Evolutionary conservation across 92 coral and sea anemone genomes (phyloP), one percentile per base, ranked within the genome.

Genomic region (Siderastrea radians): DNA sequence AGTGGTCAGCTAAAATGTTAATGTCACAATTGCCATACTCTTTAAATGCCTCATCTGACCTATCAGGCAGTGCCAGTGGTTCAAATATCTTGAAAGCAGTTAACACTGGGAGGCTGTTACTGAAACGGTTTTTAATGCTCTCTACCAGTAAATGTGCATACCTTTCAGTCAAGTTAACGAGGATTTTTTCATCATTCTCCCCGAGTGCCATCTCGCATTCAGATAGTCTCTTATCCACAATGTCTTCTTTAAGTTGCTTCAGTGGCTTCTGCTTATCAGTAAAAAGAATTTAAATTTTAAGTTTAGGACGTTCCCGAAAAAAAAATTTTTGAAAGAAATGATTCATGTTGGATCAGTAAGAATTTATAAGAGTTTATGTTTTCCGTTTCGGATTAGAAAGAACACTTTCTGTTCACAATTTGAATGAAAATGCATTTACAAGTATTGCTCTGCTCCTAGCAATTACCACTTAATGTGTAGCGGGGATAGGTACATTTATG

Each of bases 41-140:
- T 69, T 83, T 87, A 49, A 91, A 91, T 12, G 68, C 64, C 70
- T 49, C 76, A 44, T 83, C 90, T 61, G 94, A 92, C 62, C 86
- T 92, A 43, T 53, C 57, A 7, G 94, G 94, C 58, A 92, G 87
- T 61, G 72, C 87, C 26, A 54, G 81, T 7, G 84, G 92, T 51
- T 92, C 90, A 74, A 92, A 92, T 49, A 88, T 88, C 85, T 47
- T 74, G 65, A 92, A 92, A 6, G 92, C 89, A 4, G 92, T 72
- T 17, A 92, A 57, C 68, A 84, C 87, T 45, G 92, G 87, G 13
- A 92, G 93, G 86, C 78, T 84, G 77, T 60, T 72, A 11, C 14
- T 13, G 74, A 84, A 84, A 2, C 87, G 77, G 55, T 51, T 90
- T 6, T 50, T 45, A 67, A 84, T 90, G 64, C 79, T 90, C 51